Evolutionary conservation across 2,797 vertebrate species (phyloP), one percentile per base, ranked within the genome.

Genomic region (Myotis planiceps): DNA sequence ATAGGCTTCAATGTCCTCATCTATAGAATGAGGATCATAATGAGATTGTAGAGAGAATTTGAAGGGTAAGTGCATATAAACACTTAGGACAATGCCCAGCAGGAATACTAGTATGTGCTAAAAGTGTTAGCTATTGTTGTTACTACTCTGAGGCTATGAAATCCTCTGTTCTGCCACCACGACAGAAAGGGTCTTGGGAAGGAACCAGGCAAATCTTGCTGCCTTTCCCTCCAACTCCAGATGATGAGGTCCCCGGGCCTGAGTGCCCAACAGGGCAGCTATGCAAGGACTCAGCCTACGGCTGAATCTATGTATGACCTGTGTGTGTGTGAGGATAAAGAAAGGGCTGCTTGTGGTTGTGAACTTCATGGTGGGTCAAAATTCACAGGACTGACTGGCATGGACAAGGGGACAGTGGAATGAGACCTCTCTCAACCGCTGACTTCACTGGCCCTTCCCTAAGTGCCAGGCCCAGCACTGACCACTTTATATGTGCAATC

Each of bases 21-120:
- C 25, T 66, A 14, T n/a, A 63, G 37, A 34, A 14, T 27, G 47
- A 32, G 39, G 47, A 34, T 13, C n/a, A 65, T 42, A 9, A 19
- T 6, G 6, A 42, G 78, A 19, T 2, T 34, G 32, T 1, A 21
- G 55, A 60, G 49, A 34, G 37, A 51, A 55, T 16, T 0, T 27
- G 60, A 39, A 34, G 58, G 51, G 51, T 65, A 5, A 51, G 6
- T 1, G 47, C 19, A 34, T 3, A 29, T 3, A 14, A 63, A 68
- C 55, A 29, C 19, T 0, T 10, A 19, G 25, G 45, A 27, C 25
- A 32, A 49, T 0, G 39, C 58, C 37, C 0, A 18, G 9, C 25
- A 66, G 34, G 23, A 45, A 2, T 0, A 2, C 0, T 45, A 45
- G 45, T 45, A 45, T 45, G 45, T 45, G 45, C 45, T 45, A 0